Percentiles rank a stretch among this genome's conserved stretches.
phyloP scores from a whole-genome alignment of 2,113 vertebrate genomes.

The Genyomyrus donnyi region DNA sequence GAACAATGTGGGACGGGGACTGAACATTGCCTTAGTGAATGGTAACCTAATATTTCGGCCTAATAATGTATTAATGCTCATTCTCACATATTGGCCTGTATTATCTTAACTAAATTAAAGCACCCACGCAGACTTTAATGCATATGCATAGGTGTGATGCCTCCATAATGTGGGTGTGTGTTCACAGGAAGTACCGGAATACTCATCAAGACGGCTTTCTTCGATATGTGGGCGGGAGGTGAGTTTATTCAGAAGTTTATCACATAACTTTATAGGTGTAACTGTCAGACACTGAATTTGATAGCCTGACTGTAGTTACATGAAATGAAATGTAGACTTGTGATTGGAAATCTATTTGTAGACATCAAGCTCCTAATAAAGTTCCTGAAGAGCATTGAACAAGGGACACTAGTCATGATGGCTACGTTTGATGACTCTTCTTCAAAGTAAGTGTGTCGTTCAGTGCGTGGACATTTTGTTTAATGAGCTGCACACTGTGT shows the following conservation, averaged over 20 bases:
- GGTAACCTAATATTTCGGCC: slow-evolving; percentile 57
- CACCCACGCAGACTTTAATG: background rate
- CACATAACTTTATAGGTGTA: background rate
- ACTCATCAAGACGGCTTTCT: slow-evolving; percentile 65
- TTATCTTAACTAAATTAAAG: background rate
- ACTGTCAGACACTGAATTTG: background rate
- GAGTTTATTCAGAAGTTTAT: slow-evolving; percentile 35
- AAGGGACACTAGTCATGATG: slow-evolving; percentile 88
- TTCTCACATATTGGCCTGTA: background rate
- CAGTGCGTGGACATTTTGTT: background rate
- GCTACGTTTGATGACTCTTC: slow-evolving; percentile 86
- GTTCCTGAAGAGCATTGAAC: slow-evolving; percentile 77
- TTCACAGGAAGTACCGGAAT: slow-evolving; percentile 76
- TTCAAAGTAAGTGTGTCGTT: slow-evolving; percentile 71
- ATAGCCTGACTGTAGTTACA: background rate
- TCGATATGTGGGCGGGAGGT: slow-evolving; percentile 95
- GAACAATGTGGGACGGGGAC: slow-evolving; percentile 93
- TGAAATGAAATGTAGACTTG: background rate
- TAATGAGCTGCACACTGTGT: background rate
- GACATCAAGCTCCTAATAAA: slow-evolving; percentile 79
- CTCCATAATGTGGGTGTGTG: background rate
- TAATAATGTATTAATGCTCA: background rate
- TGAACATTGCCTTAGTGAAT: slow-evolving; percentile 83
- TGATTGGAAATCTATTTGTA: slow-evolving; percentile 37
- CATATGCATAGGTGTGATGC: background rate